phyloP scores from a whole-genome alignment of 2,113 vertebrate species.

The Diadophis punctatus region DNA sequence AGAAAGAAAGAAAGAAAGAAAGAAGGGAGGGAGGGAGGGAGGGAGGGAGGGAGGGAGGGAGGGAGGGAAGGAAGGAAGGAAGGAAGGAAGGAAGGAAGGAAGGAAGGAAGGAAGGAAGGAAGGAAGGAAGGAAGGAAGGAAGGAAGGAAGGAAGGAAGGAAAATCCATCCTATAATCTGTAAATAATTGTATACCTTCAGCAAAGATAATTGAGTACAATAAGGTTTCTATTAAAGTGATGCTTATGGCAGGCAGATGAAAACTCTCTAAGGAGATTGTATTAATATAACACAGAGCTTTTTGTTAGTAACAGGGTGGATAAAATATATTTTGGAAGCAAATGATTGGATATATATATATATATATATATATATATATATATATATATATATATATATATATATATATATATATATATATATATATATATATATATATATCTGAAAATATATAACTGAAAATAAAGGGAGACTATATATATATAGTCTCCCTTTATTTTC shows the following conservation, averaged over 20 bases:
- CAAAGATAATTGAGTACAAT: neutral
- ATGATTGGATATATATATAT: neutral
- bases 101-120: fast-evolving
- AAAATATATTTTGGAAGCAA: neutral
- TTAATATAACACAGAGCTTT: neutral
- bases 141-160: neutral
- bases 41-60: fast-evolving
- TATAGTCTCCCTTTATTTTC: too few species aligned
- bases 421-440: too few species aligned
- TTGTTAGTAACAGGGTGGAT: neutral
- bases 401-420: too few species aligned
- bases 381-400: too few species aligned
- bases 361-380: neutral
- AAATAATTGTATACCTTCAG: neutral
- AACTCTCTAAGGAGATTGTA: neutral
- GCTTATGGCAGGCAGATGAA: neutral
- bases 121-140: too few species aligned
- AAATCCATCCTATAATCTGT: neutral
- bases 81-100: neutral
- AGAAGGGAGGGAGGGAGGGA: too few species aligned
- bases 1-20: too few species aligned
- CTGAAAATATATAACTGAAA: too few species aligned
- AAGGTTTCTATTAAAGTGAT: neutral
- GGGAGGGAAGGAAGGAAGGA: too few species aligned
- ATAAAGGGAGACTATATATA: too few species aligned